These are phyloP conservation scores for Columba guinea DNA, from an alignment of 2,797 vertebrate genomes.

Conservation along the genomic window DNA sequence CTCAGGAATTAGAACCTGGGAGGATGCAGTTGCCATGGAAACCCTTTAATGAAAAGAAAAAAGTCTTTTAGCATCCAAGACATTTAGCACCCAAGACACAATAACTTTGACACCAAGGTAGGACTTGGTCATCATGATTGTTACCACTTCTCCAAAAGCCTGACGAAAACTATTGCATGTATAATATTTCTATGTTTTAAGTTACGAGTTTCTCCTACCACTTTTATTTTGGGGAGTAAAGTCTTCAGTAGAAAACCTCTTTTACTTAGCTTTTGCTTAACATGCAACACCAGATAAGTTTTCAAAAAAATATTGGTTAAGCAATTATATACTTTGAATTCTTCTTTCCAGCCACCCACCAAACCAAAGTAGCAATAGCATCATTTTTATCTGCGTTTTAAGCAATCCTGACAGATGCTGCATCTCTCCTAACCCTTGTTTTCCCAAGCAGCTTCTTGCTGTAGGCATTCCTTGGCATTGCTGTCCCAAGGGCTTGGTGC, in stretches of 20 bases:
- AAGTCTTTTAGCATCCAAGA: constrained; percentile 25
- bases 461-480: constrained; percentile 62
- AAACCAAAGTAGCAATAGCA: not conserved
- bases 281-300: not conserved
- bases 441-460: constrained; percentile 21
- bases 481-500: constrained; percentile 57
- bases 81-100: constrained; percentile 24
- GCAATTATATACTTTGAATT: not conserved
- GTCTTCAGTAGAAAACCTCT: not conserved
- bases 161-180: not conserved
- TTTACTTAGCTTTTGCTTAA: not conserved
- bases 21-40: constrained; percentile 98
- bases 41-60: constrained; percentile 83
- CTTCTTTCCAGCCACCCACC: not conserved
- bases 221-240: not conserved
- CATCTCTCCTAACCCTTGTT: not conserved
- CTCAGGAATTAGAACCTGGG: constrained; percentile 97
- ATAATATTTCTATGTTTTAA: not conserved
- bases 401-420: constrained; percentile 13
- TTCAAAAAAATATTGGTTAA: not conserved
- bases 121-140: not conserved
- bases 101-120: not conserved
- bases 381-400: constrained; percentile 39
- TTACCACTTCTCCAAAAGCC: not conserved
- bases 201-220: not conserved